Percentiles rank a stretch among this genome's conserved stretches.
phyloP scores from a whole-genome alignment of 2,888 invertebrate genomes.

The Ormia ochracea region DNA sequence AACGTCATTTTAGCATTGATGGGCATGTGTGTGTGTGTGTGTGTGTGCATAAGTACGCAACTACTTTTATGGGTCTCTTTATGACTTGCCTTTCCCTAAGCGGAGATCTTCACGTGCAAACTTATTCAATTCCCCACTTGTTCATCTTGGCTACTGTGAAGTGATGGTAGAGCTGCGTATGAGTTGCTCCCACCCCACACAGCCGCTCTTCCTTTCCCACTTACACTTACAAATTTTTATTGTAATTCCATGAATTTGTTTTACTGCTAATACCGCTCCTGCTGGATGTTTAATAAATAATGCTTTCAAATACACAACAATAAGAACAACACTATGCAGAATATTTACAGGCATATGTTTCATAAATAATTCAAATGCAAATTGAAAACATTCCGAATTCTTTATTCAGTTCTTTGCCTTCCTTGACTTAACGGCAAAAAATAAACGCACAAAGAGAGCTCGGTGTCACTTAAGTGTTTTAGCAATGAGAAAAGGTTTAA shows the following conservation, averaged over 20 bases:
- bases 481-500: conserved; percentile 29
- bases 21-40: not conserved
- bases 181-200: not conserved
- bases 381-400: conserved; percentile 52
- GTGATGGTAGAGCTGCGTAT: not conserved
- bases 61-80: conserved; percentile 21
- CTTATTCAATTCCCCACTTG: conserved; percentile 53
- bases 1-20: conserved; percentile 43
- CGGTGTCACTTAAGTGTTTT: conserved; percentile 19
- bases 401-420: not conserved
- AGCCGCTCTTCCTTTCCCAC: conserved; percentile 22
- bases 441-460: conserved; percentile 34
- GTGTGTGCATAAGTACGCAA: not conserved
- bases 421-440: not conserved
- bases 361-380: conserved; percentile 58
- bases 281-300: conserved; percentile 52
- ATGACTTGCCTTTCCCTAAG: conserved; percentile 24
- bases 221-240: conserved; percentile 44
- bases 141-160: conserved; percentile 40
- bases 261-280: not conserved
- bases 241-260: conserved; percentile 42
- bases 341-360: not conserved
- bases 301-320: conserved; percentile 19
- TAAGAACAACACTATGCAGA: not conserved
- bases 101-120: conserved; percentile 7